These are phyloP conservation scores for Phalangium opilio DNA, from an alignment of 2,888 invertebrate genomes.

Conservation along the genomic window DNA sequence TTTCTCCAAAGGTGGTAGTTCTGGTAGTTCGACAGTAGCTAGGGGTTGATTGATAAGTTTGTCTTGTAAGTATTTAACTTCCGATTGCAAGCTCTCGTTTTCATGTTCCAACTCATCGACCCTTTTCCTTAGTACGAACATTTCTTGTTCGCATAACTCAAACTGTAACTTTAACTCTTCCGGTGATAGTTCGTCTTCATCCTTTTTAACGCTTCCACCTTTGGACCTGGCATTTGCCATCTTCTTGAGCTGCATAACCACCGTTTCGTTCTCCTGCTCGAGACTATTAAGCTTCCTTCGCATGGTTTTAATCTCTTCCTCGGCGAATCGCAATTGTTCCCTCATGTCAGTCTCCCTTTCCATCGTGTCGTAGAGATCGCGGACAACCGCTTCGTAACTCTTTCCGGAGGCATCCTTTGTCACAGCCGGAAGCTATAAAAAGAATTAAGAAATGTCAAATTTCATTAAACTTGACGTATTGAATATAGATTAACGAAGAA, in stretches of 20 bases:
- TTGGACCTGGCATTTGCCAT: constrained; percentile 64
- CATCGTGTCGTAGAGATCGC: constrained; percentile 76
- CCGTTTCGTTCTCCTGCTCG: constrained; percentile 92
- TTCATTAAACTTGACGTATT: background rate
- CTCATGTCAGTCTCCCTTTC: constrained; percentile 85
- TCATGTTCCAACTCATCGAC: constrained; percentile 69
- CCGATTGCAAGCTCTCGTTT: constrained; percentile 51
- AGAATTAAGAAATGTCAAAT: background rate
- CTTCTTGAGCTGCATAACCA: constrained; percentile 89
- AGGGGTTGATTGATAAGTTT: constrained; percentile 38
- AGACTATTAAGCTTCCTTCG: constrained; percentile 77
- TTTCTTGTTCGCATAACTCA: constrained; percentile 74
- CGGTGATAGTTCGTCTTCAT: constrained; percentile 49
- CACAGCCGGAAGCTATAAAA: background rate
- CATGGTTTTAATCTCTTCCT: constrained; percentile 72
- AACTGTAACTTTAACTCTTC: constrained; percentile 67
- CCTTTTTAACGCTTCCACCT: constrained; percentile 24
- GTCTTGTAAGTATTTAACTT: constrained; percentile 54
- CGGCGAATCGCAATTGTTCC: constrained; percentile 80
- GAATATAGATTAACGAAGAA: too few relatives aligned
- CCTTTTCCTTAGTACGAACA: constrained; percentile 62
- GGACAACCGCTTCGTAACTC: constrained; percentile 44
- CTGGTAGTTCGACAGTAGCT: constrained; percentile 15
- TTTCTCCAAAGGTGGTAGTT: constrained; percentile 8
- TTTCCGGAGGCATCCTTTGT: constrained; percentile 8